Conservation (phyloP, 2,113 vertebrate species). For the Phyllostomus hastatus region DNA sequence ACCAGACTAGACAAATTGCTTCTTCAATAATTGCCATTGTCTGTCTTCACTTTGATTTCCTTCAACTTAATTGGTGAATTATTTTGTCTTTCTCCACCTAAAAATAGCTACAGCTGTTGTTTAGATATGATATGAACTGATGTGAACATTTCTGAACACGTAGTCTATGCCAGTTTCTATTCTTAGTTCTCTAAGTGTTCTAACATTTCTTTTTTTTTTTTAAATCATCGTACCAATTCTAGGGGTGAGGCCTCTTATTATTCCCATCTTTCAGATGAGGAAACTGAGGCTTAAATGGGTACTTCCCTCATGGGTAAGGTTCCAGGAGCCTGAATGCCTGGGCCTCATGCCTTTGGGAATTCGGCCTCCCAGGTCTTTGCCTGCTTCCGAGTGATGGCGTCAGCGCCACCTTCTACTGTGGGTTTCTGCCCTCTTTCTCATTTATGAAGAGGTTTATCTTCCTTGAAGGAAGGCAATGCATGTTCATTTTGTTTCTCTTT, state of each 20-base stretch:
- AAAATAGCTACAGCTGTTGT: not conserved
- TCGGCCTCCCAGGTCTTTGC: not conserved
- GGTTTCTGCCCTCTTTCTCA: not conserved
- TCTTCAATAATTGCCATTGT: not conserved
- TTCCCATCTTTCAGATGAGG: not conserved
- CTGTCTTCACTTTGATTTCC: not conserved
- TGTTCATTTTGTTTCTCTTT: not conserved
- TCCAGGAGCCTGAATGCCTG: not conserved
- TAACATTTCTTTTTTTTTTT: not conserved
- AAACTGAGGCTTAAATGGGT: not conserved
- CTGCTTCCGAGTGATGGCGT: not conserved
- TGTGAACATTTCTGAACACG: not conserved
- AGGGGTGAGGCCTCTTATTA: not conserved
- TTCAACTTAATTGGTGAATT: not conserved
- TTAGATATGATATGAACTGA: not conserved
- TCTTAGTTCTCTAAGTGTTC: not conserved
- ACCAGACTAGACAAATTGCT: not conserved
- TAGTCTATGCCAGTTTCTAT: not conserved
- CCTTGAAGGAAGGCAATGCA: not conserved
- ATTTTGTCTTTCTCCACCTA: not conserved
- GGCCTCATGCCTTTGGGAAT: too few relatives aligned
- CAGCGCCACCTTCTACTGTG: not conserved
- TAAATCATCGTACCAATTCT: not conserved
- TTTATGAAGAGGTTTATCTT: not conserved
- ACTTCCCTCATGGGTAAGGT: not conserved